Evolutionary conservation across 2,888 invertebrate genomes (phyloP).

Genomic region (Machimus rusticus): DNA sequence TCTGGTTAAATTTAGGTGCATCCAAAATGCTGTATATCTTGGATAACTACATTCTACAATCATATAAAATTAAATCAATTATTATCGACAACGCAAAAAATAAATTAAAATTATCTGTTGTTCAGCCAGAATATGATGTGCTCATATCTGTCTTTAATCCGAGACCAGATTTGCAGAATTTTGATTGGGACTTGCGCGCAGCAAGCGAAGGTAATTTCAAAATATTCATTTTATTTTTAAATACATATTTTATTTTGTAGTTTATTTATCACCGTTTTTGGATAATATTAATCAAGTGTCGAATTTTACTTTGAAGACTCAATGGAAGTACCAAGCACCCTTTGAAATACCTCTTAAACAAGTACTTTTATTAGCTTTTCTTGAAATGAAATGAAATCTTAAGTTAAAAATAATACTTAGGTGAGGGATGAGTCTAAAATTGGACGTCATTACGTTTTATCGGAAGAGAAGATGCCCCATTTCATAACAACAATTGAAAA

Average conservation of each 20-base stretch:
- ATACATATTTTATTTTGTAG: constrained; percentile 61
- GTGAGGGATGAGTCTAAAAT: constrained; percentile 61
- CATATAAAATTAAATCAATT: constrained; percentile 57
- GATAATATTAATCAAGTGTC: constrained; percentile 74
- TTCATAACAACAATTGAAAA: constrained; percentile 88
- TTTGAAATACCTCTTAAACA: constrained; percentile 77
- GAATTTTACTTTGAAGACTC: constrained; percentile 84
- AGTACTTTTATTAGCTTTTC: constrained; percentile 58
- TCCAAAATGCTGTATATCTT: constrained; percentile 66
- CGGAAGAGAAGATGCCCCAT: constrained; percentile 77
- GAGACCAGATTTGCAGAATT: constrained; percentile 73
- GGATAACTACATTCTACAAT: constrained; percentile 56
- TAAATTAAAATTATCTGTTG: constrained; percentile 64
- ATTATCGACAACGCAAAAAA: constrained; percentile 62
- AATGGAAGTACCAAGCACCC: constrained; percentile 84
- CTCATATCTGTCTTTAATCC: constrained; percentile 86
- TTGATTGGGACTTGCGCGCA: constrained; percentile 73
- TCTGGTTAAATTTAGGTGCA: constrained; percentile 60
- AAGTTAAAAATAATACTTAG: constrained; percentile 38
- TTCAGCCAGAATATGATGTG: constrained; percentile 75
- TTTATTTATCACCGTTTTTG: constrained; percentile 80
- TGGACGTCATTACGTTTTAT: constrained; percentile 71
- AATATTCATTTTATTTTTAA: not conserved
- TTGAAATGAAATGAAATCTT: not conserved
- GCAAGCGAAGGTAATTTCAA: constrained; percentile 69